These are phyloP conservation scores for Galago senegalensis DNA, from an alignment of 2,797 vertebrate genomes.

Conservation along the genomic window DNA sequence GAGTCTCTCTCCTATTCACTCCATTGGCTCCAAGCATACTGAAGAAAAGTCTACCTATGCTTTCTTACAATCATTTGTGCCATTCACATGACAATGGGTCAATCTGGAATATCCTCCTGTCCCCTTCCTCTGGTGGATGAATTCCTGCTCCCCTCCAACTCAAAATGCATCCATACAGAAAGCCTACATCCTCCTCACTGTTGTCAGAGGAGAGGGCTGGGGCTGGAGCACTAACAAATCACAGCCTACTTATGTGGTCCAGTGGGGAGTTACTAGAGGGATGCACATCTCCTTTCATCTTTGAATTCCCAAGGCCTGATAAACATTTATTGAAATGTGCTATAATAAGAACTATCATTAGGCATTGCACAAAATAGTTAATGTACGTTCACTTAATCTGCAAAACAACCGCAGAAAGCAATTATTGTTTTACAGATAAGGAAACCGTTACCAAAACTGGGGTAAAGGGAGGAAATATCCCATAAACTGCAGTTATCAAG, in stretches of 20 bases:
- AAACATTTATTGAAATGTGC: conserved; percentile 40
- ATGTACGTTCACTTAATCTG: neutral
- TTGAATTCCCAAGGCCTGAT: neutral
- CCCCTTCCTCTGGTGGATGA: neutral
- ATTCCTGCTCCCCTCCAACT: neutral
- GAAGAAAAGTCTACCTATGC: neutral
- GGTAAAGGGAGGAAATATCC: neutral
- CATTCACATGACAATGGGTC: neutral
- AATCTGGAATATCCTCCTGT: neutral
- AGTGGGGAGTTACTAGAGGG: neutral
- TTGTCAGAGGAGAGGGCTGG: neutral
- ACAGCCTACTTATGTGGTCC: neutral
- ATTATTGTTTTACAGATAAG: conserved; percentile 27
- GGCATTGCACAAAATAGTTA: neutral
- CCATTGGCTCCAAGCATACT: neutral
- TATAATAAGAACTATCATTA: neutral
- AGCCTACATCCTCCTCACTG: neutral
- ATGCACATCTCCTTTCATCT: neutral
- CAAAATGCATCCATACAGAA: neutral
- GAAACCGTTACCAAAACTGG: conserved; percentile 41
- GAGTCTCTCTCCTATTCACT: neutral
- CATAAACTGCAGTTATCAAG: neutral
- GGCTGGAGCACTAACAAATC: neutral
- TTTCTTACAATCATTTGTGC: neutral
- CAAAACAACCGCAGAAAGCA: conserved; percentile 10